A percentile compares a stretch with the other conserved stretches of the same genome.
Evolutionary conservation across 2,113 vertebrate genomes (phyloP).

Genomic region (Grallaria varia): DNA sequence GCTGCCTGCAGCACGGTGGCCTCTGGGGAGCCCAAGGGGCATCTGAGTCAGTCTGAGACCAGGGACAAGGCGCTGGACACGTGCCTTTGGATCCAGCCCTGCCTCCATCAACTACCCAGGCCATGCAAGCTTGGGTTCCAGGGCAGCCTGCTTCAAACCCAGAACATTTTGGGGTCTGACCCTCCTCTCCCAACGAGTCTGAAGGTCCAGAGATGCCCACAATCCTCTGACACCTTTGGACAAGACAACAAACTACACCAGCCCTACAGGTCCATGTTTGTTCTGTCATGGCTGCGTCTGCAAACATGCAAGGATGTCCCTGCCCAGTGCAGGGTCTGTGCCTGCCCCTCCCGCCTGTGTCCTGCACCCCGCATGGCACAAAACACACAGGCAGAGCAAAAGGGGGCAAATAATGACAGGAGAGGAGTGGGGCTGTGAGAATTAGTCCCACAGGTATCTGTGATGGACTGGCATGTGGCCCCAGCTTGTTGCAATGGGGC

Average conservation of each 20-base stretch:
- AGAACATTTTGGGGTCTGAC: background rate
- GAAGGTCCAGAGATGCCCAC: background rate
- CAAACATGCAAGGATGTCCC: background rate
- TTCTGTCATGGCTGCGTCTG: background rate
- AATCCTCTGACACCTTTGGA: background rate
- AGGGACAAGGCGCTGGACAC: accelerated
- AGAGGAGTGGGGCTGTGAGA: background rate
- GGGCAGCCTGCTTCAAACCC: background rate
- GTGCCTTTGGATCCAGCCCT: background rate
- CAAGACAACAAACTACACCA: background rate
- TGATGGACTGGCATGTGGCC: background rate
- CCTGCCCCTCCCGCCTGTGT: background rate
- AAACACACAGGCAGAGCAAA: background rate
- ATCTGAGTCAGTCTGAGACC: background rate
- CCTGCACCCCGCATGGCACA: background rate
- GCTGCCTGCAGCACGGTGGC: background rate
- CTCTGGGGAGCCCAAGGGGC: background rate
- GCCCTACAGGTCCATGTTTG: accelerated
- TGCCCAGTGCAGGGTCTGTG: accelerated
- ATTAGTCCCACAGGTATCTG: accelerated
- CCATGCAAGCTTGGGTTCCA: background rate
- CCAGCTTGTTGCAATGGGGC: background rate
- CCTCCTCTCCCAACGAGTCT: background rate
- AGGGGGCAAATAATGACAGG: background rate
- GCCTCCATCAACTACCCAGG: too few relatives aligned